Percentiles rank a stretch among this genome's conserved stretches.
Conservation (phyloP, 2,888 invertebrate species). For the Stenurella melanura region DNA sequence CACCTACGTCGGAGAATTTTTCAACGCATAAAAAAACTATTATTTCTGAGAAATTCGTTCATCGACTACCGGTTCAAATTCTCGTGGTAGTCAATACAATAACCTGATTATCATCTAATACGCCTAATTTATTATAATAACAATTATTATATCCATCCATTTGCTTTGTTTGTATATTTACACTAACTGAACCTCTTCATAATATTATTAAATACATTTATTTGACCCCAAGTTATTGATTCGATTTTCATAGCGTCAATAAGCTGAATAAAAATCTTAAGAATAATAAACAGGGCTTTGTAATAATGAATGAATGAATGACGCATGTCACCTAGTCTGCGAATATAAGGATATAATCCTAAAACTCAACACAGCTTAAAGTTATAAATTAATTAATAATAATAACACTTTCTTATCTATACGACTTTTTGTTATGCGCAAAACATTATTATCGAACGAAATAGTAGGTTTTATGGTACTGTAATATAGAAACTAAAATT, state of each 20-base stretch:
- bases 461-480: neutral
- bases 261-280: neutral
- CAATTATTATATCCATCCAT: neutral
- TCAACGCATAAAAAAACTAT: neutral
- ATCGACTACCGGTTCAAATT: neutral
- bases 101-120: neutral
- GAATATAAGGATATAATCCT: conserved; percentile 6
- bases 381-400: conserved; percentile 15
- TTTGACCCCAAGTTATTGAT: conserved; percentile 1
- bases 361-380: conserved; percentile 8
- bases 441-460: neutral
- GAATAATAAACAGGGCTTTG: conserved; percentile 17
- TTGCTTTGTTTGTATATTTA: neutral
- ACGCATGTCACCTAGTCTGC: conserved; percentile 15
- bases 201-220: conserved; percentile 1
- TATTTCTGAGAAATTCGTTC: neutral
- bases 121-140: neutral
- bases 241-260: conserved; percentile 8
- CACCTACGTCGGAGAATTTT: neutral
- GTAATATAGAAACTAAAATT: neutral
- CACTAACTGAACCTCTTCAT: neutral
- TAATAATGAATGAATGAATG: conserved; percentile 34
- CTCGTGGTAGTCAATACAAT: neutral
- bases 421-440: neutral
- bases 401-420: conserved; percentile 11